Evolutionary conservation across 2,888 invertebrate genomes (phyloP).

Genomic region (Ceramica pisi): DNA sequence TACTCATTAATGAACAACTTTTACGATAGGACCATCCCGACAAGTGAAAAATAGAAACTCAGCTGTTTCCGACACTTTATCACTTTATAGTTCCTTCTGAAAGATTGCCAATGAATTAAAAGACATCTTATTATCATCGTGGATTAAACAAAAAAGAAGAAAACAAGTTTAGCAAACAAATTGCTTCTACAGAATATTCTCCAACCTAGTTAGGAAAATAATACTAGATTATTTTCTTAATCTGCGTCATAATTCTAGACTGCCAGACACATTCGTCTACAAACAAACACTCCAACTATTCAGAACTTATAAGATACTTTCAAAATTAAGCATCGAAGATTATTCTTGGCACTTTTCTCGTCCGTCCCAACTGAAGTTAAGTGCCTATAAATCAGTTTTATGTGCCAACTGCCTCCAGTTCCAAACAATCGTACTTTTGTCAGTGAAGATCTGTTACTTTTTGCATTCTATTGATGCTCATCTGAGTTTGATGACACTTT

Average conservation of each 20-base stretch:
- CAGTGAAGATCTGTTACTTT: conserved; percentile 64
- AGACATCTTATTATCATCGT: neutral
- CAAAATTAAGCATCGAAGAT: conserved; percentile 70
- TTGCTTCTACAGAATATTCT: neutral
- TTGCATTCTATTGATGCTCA: conserved; percentile 60
- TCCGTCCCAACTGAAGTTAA: conserved; percentile 71
- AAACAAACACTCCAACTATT: conserved; percentile 57
- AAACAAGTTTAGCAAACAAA: conserved; percentile 1
- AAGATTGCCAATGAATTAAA: neutral
- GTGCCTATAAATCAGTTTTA: conserved; percentile 75
- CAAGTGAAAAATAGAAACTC: neutral
- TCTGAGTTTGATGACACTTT: conserved; percentile 61
- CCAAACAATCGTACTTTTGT: conserved; percentile 61
- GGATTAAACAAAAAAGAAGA: neutral
- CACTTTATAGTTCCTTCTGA: neutral
- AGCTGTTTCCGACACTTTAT: neutral
- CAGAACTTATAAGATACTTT: conserved; percentile 63
- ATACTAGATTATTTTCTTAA: conserved; percentile 12
- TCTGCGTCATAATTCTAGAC: conserved; percentile 31
- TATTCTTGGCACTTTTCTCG: conserved; percentile 70
- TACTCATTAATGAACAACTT: neutral
- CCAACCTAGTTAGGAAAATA: neutral
- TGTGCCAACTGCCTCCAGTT: conserved; percentile 57
- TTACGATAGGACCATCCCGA: too few species aligned
- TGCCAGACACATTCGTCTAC: conserved; percentile 54